A percentile compares a stretch with the other conserved stretches of the same genome.
Conservation (phyloP, 37 sponge, comb jelly and placozoan species). For the Eunapius fragilis region DNA sequence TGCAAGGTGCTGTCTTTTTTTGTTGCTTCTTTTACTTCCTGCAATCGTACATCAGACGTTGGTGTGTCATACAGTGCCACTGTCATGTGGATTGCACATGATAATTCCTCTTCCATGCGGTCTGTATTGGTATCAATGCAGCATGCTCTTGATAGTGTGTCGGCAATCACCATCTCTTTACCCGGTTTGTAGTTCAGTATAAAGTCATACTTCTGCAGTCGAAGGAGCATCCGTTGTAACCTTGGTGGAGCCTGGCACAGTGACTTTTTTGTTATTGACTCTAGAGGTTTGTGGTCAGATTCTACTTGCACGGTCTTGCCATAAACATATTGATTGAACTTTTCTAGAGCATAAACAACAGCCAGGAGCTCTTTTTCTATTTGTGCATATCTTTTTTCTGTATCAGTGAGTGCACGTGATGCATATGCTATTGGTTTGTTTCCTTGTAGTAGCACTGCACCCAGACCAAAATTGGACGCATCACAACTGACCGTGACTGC, state of each 20-base stretch:
- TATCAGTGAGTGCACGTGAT: slow-evolving; percentile 18
- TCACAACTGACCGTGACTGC: slow-evolving; percentile 2
- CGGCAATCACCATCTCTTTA: slow-evolving; percentile 15
- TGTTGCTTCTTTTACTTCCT: too few species aligned
- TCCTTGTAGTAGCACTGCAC: slow-evolving; percentile 33
- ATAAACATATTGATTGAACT: slow-evolving; percentile 31
- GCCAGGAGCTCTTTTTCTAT: slow-evolving; percentile 32
- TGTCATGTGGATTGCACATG: background rate
- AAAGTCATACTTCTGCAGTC: slow-evolving; percentile 27
- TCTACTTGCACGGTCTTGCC: slow-evolving; percentile 17
- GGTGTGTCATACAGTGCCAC: background rate
- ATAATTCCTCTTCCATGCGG: background rate
- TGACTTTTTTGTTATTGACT: slow-evolving; percentile 21
- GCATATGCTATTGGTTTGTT: slow-evolving; percentile 25
- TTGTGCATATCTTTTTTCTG: slow-evolving; percentile 15
- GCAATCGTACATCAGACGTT: too few species aligned
- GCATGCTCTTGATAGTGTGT: too few species aligned
- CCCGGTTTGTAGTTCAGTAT: slow-evolving; percentile 13
- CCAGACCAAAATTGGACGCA: slow-evolving; percentile 27
- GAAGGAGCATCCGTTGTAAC: slow-evolving; percentile 37
- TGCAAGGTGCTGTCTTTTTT: too few species aligned
- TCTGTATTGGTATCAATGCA: too few species aligned
- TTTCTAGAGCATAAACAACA: slow-evolving; percentile 22
- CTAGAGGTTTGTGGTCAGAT: slow-evolving; percentile 50
- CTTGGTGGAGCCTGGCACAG: slow-evolving; percentile 36